phyloP scores from a whole-genome alignment of 92 coral and sea anemone species.

The Umimayanthus kanabou region DNA sequence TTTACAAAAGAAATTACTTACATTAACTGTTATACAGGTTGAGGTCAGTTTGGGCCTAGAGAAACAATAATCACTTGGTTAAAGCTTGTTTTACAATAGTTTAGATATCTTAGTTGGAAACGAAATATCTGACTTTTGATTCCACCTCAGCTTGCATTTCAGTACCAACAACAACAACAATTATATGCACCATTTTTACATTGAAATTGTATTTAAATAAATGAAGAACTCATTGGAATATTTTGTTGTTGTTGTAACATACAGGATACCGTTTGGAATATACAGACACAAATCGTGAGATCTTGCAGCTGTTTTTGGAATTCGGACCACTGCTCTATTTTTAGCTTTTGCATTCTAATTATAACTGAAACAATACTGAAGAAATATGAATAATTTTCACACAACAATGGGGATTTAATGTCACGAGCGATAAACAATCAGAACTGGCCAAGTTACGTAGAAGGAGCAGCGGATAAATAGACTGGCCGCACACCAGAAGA shows the following conservation, averaged over 20 bases:
- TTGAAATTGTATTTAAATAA: too few species aligned
- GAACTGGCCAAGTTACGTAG: background rate
- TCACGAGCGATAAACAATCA: background rate
- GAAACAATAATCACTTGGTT: background rate
- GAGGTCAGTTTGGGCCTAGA: too few species aligned
- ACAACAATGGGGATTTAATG: background rate
- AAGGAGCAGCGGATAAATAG: background rate
- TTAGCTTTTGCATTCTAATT: background rate
- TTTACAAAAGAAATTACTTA: too few species aligned
- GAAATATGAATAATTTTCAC: constrained; percentile 1
- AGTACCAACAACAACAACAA: background rate
- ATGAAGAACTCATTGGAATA: background rate
- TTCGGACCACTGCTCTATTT: background rate
- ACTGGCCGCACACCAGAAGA: background rate
- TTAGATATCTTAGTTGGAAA: background rate
- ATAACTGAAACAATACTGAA: constrained; percentile 1
- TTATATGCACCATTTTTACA: too few species aligned
- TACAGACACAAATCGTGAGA: background rate
- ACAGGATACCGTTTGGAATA: background rate
- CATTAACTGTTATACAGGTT: too few species aligned
- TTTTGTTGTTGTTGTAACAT: background rate
- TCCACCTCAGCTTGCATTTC: background rate
- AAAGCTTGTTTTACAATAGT: background rate
- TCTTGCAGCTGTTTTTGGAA: background rate
- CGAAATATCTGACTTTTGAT: background rate